These are phyloP conservation scores for Tinea pellionella DNA, from an alignment of 2,888 invertebrate species.

Conservation along the genomic window DNA sequence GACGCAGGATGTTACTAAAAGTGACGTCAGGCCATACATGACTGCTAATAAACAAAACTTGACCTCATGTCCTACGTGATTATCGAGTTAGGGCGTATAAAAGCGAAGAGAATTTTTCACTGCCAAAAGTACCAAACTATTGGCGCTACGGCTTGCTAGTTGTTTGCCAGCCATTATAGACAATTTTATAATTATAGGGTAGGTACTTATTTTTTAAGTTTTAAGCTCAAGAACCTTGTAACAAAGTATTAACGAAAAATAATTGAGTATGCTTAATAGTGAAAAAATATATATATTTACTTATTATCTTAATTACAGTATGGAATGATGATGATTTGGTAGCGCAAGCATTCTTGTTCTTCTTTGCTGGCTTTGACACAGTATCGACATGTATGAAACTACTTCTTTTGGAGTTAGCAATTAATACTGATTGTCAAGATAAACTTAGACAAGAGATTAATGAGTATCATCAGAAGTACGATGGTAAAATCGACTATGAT, in stretches of 20 bases:
- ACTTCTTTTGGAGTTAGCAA: constrained; percentile 65
- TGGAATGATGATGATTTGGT: constrained; percentile 50
- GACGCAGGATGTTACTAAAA: too few relatives aligned
- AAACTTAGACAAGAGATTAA: constrained; percentile 65
- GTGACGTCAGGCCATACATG: too few relatives aligned
- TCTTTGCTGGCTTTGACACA: constrained; percentile 69
- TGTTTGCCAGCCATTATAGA: too few relatives aligned
- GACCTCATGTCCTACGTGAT: too few relatives aligned
- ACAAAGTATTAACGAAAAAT: background rate
- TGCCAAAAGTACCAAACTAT: too few relatives aligned
- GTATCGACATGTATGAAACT: constrained; percentile 57
- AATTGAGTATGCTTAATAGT: too few relatives aligned
- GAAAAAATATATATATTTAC: background rate
- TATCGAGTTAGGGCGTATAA: too few relatives aligned
- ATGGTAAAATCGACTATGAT: constrained; percentile 54
- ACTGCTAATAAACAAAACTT: too few relatives aligned
- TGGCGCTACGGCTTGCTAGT: too few relatives aligned
- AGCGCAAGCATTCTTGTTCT: constrained; percentile 63
- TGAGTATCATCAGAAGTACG: constrained; percentile 44
- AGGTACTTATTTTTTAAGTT: too few relatives aligned
- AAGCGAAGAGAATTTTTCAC: too few relatives aligned
- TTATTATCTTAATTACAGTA: constrained; percentile 22
- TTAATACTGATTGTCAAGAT: constrained; percentile 69
- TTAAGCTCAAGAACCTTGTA: background rate
- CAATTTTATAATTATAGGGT: too few relatives aligned